Percentiles rank a stretch among this genome's conserved stretches.
Conservation (phyloP, 1,140 invertebrate species). For the Luehdorfia chinensis region DNA sequence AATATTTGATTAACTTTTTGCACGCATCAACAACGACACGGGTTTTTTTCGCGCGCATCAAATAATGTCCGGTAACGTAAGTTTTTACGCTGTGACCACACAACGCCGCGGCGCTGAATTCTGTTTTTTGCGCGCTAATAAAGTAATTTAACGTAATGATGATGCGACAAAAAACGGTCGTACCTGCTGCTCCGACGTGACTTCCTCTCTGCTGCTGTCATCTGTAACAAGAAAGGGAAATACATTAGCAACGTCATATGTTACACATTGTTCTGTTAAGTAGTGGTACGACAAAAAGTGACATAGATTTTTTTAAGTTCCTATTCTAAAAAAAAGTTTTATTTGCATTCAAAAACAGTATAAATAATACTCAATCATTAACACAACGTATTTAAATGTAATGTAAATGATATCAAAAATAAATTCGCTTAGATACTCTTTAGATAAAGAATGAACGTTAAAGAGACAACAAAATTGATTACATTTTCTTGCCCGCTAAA, state of each 20-base stretch:
- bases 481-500: neutral
- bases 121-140: constrained; percentile 7
- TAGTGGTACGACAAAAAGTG: neutral
- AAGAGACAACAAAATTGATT: too few species aligned
- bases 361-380: too few species aligned
- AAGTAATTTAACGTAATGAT: constrained; percentile 12
- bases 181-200: constrained; percentile 63
- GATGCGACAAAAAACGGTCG: constrained; percentile 19
- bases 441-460: too few species aligned
- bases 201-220: constrained; percentile 62
- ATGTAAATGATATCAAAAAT: too few species aligned
- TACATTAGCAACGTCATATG: constrained; percentile 6
- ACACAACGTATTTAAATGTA: too few species aligned
- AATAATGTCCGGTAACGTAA: constrained; percentile 12
- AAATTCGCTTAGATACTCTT: too few species aligned
- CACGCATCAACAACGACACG: constrained; percentile 1
- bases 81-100: constrained; percentile 17
- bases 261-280: neutral
- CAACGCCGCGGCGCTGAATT: constrained; percentile 6
- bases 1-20: too few species aligned
- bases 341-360: too few species aligned
- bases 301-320: neutral
- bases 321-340: too few species aligned
- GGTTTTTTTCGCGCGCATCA: constrained; percentile 17
- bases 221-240: constrained; percentile 49